Conservation (phyloP, 2,797 vertebrate species). For the Malacoctenus gilli region DNA sequence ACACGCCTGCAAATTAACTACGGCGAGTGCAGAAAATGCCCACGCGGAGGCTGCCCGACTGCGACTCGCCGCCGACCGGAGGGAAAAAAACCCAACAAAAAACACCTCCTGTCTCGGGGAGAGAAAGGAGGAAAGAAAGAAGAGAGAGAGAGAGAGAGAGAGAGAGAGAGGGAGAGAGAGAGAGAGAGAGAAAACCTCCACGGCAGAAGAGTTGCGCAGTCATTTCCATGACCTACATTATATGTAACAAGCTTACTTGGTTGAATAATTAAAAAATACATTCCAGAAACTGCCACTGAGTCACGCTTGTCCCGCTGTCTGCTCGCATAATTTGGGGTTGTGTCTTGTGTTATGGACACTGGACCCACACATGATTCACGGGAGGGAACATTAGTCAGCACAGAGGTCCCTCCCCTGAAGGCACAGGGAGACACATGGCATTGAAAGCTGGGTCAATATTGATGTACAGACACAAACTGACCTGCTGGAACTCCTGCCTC, state of each 20-base stretch:
- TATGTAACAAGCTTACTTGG: constrained; percentile 49
- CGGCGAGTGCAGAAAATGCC: constrained; percentile 32
- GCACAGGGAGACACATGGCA: constrained; percentile 71
- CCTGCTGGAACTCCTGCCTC: background rate
- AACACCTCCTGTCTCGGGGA: constrained; percentile 43
- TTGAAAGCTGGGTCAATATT: constrained; percentile 61
- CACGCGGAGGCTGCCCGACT: constrained; percentile 17
- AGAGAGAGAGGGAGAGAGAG: no score
- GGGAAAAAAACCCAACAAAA: no score
- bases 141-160: no score
- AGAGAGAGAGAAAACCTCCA: constrained; percentile 39
- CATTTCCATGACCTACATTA: constrained; percentile 62
- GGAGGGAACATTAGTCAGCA: constrained; percentile 67
- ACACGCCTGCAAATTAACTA: constrained; percentile 62
- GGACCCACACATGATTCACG: constrained; percentile 60
- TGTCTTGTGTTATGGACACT: constrained; percentile 54
- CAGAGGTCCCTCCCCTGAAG: constrained; percentile 60
- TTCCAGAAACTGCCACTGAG: constrained; percentile 47
- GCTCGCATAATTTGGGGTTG: constrained; percentile 41
- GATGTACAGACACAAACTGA: constrained; percentile 49
- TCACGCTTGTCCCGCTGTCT: constrained; percentile 31
- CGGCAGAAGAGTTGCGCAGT: constrained; percentile 33
- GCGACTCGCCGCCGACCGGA: constrained; percentile 19
- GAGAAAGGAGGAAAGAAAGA: no score
- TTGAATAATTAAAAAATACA: constrained; percentile 53